These are phyloP conservation scores for Sesamia inferens DNA, from an alignment of 2,888 invertebrate genomes.

Conservation along the genomic window DNA sequence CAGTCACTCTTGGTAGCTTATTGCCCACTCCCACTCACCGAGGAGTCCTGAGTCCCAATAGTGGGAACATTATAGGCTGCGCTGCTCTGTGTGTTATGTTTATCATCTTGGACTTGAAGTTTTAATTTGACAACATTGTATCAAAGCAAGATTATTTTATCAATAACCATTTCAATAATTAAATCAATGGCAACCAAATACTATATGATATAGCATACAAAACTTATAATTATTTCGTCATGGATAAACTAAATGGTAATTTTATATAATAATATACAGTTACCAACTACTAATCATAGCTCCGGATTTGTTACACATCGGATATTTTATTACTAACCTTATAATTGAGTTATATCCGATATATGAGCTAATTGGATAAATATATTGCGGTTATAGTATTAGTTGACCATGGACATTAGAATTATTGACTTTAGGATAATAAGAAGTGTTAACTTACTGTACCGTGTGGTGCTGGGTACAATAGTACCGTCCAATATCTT, in stretches of 20 bases:
- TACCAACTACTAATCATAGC: conserved; percentile 15
- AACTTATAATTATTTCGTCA: not conserved
- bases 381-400: conserved; percentile 4
- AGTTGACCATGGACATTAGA: not conserved
- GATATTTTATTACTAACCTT: conserved; percentile 44
- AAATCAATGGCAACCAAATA: not conserved
- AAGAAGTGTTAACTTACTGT: not conserved
- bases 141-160: not conserved
- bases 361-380: conserved; percentile 28
- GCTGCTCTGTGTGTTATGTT: too few species aligned
- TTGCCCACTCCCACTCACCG: too few species aligned
- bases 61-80: too few species aligned
- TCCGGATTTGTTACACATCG: conserved; percentile 13
- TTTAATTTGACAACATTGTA: not conserved
- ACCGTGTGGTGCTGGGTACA: too few species aligned
- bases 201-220: not conserved
- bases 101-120: not conserved
- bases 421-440: not conserved
- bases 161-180: not conserved
- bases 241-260: conserved; percentile 20
- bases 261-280: conserved; percentile 26
- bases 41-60: too few species aligned
- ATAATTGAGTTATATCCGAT: conserved; percentile 31
- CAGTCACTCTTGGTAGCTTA: too few species aligned
- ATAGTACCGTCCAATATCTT: too few species aligned